phyloP scores from a whole-genome alignment of 2,888 invertebrate genomes.

The Epirrita christyi region DNA sequence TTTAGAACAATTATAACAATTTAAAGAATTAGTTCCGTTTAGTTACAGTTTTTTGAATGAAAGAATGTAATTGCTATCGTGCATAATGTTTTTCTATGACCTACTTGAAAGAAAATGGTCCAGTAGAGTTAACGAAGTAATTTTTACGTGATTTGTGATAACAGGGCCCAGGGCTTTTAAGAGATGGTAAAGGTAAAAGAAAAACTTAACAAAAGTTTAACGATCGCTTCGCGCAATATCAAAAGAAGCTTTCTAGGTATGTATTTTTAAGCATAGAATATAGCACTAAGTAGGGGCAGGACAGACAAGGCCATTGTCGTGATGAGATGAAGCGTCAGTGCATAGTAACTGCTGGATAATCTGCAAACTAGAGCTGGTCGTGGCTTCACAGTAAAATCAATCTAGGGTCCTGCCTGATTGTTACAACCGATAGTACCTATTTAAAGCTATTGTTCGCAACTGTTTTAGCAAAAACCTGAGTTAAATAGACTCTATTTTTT shows the following conservation, averaged over 20 bases:
- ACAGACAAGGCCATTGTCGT: conserved; percentile 28
- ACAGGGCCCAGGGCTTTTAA: too few species aligned
- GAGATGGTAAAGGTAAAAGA: too few species aligned
- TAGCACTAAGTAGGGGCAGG: conserved; percentile 8
- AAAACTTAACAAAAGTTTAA: too few species aligned
- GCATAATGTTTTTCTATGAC: not conserved
- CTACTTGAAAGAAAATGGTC: too few species aligned
- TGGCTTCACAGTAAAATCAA: conserved; percentile 33
- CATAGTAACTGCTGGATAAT: conserved; percentile 14
- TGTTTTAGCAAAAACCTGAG: conserved; percentile 1
- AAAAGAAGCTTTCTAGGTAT: too few species aligned
- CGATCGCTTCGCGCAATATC: too few species aligned
- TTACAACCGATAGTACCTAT: conserved; percentile 29
- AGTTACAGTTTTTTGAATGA: conserved; percentile 24
- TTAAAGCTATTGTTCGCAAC: conserved; percentile 23
- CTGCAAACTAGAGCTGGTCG: conserved; percentile 17
- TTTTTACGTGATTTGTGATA: too few species aligned
- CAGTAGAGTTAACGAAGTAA: too few species aligned
- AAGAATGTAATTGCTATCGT: conserved; percentile 8
- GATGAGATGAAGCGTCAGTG: conserved; percentile 23
- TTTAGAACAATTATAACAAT: conserved; percentile 37
- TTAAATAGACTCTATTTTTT: not conserved
- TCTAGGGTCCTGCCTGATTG: conserved; percentile 32
- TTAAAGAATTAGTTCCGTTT: conserved; percentile 34
- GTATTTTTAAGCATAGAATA: too few species aligned